Evolutionary conservation across 2,888 invertebrate species (phyloP), one percentile per base, ranked within the genome.

Genomic region (Seira ritae): DNA sequence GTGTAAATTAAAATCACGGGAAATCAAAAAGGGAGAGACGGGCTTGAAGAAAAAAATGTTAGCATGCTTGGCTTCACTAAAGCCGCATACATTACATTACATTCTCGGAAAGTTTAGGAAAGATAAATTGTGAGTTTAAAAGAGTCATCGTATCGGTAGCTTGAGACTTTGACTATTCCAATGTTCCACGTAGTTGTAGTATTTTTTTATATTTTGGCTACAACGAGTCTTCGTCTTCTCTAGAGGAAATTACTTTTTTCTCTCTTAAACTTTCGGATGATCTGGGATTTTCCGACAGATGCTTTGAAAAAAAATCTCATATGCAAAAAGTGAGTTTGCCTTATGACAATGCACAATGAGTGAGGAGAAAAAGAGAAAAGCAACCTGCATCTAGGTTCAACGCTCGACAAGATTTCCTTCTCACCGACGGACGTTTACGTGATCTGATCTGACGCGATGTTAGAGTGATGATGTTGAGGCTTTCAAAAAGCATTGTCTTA

Each of bases 201-300:
- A 31, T n/a, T 50, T 50, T 50, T 50, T 50, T n/a, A 12, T 50
- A 12, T 50, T 50, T 50, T 50, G 50, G 50, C 50, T 50, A 50
- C 50, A 50, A 50, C 15, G 2, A 50, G 50, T 50, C 50, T 50
- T 50, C 50, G 3, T 50, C 50, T 15, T 50, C 50, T 50, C 50
- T n/a, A 50, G 50, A 75, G 67, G 76, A 68, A 76, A 76, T 60
- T 31, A 69, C 46, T 74, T 67, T 73, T 69, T 65, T 8, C 37
- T 55, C 37, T 55, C 50, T 46, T 60, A 24, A 60, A 67, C 66
- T 82, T 78, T 70, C 68, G 42, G 72, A 76, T 74, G 75, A 77
- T 82, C 82, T 82, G 82, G 77, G 82, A 82, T 82, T 82, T 74
- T 82, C 82, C 82, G 55, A 73, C 82, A 77, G 55, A 70, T 76